phyloP scores from a whole-genome alignment of 2,888 invertebrate genomes.

The Anoncus sp. region DNA sequence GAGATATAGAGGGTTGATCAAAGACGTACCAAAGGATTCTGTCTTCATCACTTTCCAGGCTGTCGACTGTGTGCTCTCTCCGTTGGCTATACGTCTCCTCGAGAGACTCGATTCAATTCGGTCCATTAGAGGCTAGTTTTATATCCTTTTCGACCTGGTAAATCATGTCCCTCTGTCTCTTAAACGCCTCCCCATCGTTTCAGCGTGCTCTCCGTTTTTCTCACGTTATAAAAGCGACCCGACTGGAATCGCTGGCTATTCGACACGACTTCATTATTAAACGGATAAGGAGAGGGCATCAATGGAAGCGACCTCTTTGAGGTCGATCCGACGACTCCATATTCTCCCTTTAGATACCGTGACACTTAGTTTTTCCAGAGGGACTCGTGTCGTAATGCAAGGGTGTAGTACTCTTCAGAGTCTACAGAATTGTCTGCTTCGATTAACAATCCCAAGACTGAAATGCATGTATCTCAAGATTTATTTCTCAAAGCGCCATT shows the following conservation, averaged over 20 bases:
- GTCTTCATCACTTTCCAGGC: conserved; percentile 59
- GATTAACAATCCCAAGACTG: conserved; percentile 18
- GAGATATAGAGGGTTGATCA: conserved; percentile 54
- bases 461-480: not conserved
- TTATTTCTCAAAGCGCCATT: not conserved
- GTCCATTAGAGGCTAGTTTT: conserved; percentile 61
- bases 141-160: conserved; percentile 51
- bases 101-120: conserved; percentile 60
- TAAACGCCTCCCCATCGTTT: conserved; percentile 19
- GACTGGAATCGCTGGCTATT: conserved; percentile 40
- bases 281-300: conserved; percentile 19
- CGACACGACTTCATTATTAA: conserved; percentile 62
- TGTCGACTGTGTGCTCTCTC: conserved; percentile 25
- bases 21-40: conserved; percentile 55
- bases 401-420: conserved; percentile 20
- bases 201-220: conserved; percentile 19
- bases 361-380: conserved; percentile 42
- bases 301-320: conserved; percentile 53
- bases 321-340: conserved; percentile 39
- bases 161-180: conserved; percentile 31
- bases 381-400: conserved; percentile 15
- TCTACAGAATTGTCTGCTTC: conserved; percentile 47
- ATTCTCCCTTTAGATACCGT: conserved; percentile 21
- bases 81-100: conserved; percentile 28
- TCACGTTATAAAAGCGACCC: conserved; percentile 25